Base-by-base conservation (phyloP, 2,888 invertebrate species). In the Meteorus colon region DNA sequence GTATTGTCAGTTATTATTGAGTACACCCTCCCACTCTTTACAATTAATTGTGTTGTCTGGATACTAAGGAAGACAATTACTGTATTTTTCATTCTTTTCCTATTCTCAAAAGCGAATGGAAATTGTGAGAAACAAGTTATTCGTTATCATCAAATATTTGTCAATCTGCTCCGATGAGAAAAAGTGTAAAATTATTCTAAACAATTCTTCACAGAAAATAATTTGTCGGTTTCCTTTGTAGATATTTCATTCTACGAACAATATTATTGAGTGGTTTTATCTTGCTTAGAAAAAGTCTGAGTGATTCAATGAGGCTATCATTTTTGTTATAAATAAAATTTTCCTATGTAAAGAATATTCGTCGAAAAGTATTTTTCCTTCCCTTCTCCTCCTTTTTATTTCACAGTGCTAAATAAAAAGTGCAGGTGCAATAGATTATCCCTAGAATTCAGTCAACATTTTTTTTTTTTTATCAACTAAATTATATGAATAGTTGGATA, bases 401-500 rank as follows among this genome's bases (percentile, higher is more conserved):
- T 48, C 27, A 29, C 8, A 76, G 78, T 88, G 88, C 87, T 79
- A 83, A 87, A 82, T 87, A 88, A 86, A 85, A 88, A 82, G 88
- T 88, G 88, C 88, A 82, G 85, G 87, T 88, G 88, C 87, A 87
- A 80, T 86, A 78, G 84, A 83, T 84, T 88, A 87, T 88, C 87
- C 88, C 88, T 88, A 88, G 88, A 86, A 88, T 88, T 88, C 88
- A 88, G 88, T 88, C 88, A 88, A 88, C 88, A 82, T 85, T 78
- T 79, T 75, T 70, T 4, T 70, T 37, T 59, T 8, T 3, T n/a
- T 34, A 59, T 37, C 14, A 31, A 19, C 29, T 48, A 29, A 69
- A 71, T 19, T 68, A 70, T 67, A 34, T 34, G 0, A 2, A 76
- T 73, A 34, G 10, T 62, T 62, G 27, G 63, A 75, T 71, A 71